Evolutionary conservation across 1,140 invertebrate genomes (phyloP).

Genomic region (Macrostomum lignano): DNA sequence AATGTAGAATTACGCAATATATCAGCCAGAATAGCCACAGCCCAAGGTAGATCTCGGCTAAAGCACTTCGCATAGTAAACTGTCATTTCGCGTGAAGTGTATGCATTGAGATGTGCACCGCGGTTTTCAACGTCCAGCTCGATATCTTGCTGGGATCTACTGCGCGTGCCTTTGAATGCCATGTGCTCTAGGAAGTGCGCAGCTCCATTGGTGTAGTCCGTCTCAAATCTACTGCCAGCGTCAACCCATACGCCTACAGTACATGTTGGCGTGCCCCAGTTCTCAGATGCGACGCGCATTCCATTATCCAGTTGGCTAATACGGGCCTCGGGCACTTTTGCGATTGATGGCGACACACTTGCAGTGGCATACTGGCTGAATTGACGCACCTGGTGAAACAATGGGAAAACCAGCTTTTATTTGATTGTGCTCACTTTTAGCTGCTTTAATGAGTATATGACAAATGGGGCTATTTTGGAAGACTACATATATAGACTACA

Average conservation of each 20-base stretch:
- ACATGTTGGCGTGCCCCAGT: constrained; percentile 4
- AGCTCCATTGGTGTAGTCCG: constrained; percentile 71
- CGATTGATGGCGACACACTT: too few species aligned
- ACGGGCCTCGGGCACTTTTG: too few species aligned
- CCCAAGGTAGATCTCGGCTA: constrained; percentile 56
- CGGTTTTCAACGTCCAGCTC: constrained; percentile 95
- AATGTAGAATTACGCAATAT: constrained; percentile 89
- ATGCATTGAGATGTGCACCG: constrained; percentile 93
- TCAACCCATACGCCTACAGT: constrained; percentile 76
- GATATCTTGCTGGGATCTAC: constrained; percentile 65
- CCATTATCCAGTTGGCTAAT: too few species aligned
- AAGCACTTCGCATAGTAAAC: constrained; percentile 97
- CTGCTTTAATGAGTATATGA: too few species aligned
- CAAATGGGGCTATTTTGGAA: too few species aligned
- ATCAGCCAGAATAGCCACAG: constrained; percentile 81
- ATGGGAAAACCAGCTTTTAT: too few species aligned
- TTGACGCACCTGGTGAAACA: too few species aligned
- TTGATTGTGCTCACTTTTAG: too few species aligned
- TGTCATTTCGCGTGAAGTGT: constrained; percentile 91
- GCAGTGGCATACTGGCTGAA: too few species aligned
- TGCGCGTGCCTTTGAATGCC: constrained; percentile 96
- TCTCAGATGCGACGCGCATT: constrained; percentile 4
- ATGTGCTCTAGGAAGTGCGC: constrained; percentile 99
- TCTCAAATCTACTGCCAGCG: constrained; percentile 85
- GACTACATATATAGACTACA: too few species aligned